These are phyloP conservation scores for Temnothorax rugatulus DNA, from an alignment of 2,888 invertebrate species.

Conservation along the genomic window DNA sequence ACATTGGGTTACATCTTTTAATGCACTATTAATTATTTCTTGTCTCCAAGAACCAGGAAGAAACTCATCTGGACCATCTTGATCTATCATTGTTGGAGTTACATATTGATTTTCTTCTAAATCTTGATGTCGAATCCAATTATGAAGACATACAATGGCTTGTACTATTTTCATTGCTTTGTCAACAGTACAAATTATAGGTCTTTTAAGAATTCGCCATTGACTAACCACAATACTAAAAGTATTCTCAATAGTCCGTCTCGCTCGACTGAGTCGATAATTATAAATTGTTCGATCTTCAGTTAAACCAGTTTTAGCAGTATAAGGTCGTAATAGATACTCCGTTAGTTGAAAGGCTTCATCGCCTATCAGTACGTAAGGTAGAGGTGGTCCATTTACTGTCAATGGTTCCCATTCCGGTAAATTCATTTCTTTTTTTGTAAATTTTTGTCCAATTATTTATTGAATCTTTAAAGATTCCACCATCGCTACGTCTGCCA, in stretches of 20 bases:
- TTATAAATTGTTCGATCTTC: background rate
- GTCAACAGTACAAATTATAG: background rate
- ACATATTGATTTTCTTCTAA: slow-evolving; percentile 2
- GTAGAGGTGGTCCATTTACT: slow-evolving; percentile 7
- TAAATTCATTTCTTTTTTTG: slow-evolving; percentile 3
- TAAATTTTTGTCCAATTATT: background rate
- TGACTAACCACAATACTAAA: background rate
- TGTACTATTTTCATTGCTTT: slow-evolving; percentile 1
- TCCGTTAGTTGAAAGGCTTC: background rate
- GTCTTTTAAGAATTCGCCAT: background rate
- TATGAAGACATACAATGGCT: slow-evolving; percentile 3
- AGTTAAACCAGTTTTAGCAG: no score
- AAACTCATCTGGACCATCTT: background rate
- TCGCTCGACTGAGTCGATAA: background rate
- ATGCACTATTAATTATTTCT: background rate
- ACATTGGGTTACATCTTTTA: background rate
- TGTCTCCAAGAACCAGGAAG: slow-evolving; percentile 1
- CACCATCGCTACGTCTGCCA: background rate
- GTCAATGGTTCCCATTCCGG: background rate
- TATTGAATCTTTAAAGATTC: background rate
- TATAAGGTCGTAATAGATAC: background rate
- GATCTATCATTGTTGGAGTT: slow-evolving; percentile 2
- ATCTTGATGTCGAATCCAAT: slow-evolving; percentile 2
- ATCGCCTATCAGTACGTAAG: background rate
- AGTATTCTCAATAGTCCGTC: background rate